Base-by-base conservation (phyloP, 2,113 vertebrate genomes). In the Nerophis lumbriciformis region DNA sequence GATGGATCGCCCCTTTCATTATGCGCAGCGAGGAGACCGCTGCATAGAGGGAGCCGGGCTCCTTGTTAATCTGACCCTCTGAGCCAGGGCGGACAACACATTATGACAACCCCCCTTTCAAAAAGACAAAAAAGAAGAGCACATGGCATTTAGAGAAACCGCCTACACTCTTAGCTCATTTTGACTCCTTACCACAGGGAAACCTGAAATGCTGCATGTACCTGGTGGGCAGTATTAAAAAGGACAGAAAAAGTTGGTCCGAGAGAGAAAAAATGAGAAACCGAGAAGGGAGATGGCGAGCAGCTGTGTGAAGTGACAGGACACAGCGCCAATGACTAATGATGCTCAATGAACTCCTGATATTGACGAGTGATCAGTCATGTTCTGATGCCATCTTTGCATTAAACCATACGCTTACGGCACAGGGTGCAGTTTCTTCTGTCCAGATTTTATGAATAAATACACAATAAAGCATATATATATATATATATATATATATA, bases 1-100 rank as follows among this genome's bases (percentile, higher is more conserved):
- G 90, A 91, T 91, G 89, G 88, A 92, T 92, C 75, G 85, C 75
- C 39, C 62, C 83, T 88, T 85, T 88, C 88, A 88, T 77, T 83
- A 84, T 84, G 76, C 69, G 59, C 72, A 79, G 71, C 79, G 71
- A 80, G 81, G 79, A 69, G 70, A 83, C 77, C 62, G 38, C 50
- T 64, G 74, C 78, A 84, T 76, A 86, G 80, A 80, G 71, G 77
- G 77, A 77, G 71, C 77, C 16, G 63, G 51, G 75, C 74, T 85
- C 63, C 86, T 85, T 85, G 87, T 88, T 90, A 88, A 90, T 88
- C 87, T 88, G 86, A 89, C 84, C 81, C 78, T 76, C 72, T 51
- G 70, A 86, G 84, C 75, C 72, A 72, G 69, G 83, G 79, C 77
- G 79, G 85, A 90, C 88, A 88, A 87, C 85, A 84, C 75, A 83